Evolutionary conservation across 2,113 vertebrate species (phyloP), one percentile per base, ranked within the genome.

Genomic region (Ifrita kowaldi): DNA sequence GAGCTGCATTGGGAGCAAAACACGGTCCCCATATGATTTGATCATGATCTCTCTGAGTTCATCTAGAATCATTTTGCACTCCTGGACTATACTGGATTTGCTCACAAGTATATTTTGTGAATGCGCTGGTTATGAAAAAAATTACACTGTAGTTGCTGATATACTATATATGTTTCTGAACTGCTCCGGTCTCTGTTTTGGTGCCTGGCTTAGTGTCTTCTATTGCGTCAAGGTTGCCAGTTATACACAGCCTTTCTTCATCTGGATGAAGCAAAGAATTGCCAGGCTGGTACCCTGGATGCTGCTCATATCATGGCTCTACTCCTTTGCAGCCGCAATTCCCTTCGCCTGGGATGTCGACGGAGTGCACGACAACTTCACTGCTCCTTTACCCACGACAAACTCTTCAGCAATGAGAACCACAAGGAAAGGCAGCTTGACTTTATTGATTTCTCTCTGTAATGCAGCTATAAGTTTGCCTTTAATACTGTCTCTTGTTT

Each of bases 191-290:
- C 19, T 96, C 33, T 95, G 89, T 53, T 91, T 92, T 52, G 56
- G 67, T 44, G 73, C 90, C 37, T 95, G 89, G 46, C 89, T 57
- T 24, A 57, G 56, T 39, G 35, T 96, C 64, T 84, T 93, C 83
- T 97, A 59, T 21, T 95, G 74, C 21, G 84, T 50, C 53, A 94
- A 92, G 75, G 47, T 92, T 73, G 69, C 18, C 15, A 84, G 32
- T 53, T 81, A 87, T 47, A 59, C 84, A 21, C 59, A 77, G 24
- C 53, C 77, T 11, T 44, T 56, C 60, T 96, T 80, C 62, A 70
- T 89, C 75, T 95, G 96, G 87, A 52, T 97, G 85, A 97, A 97
- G 62, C 62, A 83, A 60, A 94, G 83, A 39, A 79, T 86, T 49
- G 64, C 18, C 47, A 63, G 23, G 33, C 47, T 95, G 32, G 19